These are phyloP conservation scores for Tadarida brasiliensis DNA, from an alignment of 2,797 vertebrate species.

Conservation along the genomic window DNA sequence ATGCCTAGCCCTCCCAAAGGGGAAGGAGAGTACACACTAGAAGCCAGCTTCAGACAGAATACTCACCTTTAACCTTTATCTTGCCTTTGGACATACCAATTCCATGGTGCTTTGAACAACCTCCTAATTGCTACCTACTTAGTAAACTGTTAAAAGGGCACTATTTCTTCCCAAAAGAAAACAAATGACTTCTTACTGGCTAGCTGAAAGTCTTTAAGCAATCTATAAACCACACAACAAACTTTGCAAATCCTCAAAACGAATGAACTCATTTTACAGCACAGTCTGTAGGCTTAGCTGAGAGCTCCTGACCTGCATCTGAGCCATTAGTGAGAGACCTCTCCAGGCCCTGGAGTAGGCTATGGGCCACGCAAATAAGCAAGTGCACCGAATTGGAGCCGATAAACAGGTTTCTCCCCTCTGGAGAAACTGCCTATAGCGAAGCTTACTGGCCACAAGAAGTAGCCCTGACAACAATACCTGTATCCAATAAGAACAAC, in stretches of 20 bases:
- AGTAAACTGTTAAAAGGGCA: background rate
- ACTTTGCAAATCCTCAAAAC: constrained; percentile 1
- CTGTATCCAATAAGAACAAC: background rate
- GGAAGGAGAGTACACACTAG: accelerated
- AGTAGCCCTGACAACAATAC: background rate
- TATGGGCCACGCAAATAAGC: background rate
- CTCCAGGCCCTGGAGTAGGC: background rate
- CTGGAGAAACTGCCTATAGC: background rate
- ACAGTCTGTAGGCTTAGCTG: background rate
- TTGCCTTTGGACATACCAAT: background rate
- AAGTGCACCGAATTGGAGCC: background rate
- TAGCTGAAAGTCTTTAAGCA: background rate
- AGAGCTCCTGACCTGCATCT: background rate
- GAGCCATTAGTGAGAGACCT: background rate
- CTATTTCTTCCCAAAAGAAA: background rate
- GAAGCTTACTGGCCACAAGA: background rate
- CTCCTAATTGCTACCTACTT: background rate
- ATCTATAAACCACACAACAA: background rate
- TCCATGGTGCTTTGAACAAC: background rate
- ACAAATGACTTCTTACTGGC: background rate
- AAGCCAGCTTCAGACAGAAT: background rate
- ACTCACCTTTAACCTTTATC: background rate
- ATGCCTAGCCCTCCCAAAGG: background rate
- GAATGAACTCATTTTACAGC: background rate
- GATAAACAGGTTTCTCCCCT: background rate